These are phyloP conservation scores for Thryonomys swinderianus DNA, from an alignment of 2,113 vertebrate species.

Conservation along the genomic window DNA sequence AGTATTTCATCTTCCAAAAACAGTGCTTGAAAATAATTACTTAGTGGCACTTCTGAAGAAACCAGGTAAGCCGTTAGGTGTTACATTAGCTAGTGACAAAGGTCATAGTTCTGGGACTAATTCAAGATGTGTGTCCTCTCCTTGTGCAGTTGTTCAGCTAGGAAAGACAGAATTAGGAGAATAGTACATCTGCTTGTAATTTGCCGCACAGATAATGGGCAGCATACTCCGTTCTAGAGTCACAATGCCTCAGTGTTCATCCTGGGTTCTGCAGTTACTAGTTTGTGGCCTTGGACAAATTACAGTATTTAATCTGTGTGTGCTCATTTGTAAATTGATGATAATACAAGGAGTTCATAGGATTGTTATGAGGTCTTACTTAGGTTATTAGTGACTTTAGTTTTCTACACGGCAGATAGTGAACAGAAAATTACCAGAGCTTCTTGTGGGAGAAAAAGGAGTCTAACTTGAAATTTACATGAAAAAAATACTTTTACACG, in stretches of 20 bases:
- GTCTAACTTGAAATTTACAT: conserved; percentile 20
- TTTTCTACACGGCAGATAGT: not conserved
- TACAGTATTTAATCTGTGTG: conserved; percentile 21
- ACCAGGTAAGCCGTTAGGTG: not conserved
- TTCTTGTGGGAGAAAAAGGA: not conserved
- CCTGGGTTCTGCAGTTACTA: not conserved
- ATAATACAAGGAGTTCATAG: not conserved
- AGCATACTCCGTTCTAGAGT: not conserved
- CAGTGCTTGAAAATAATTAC: not conserved
- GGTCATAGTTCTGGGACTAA: conserved; percentile 23
- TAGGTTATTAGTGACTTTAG: conserved; percentile 9
- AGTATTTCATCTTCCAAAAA: conserved; percentile 42
- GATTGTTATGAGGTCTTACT: conserved; percentile 12
- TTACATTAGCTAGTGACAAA: not conserved
- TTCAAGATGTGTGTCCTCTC: not conserved
- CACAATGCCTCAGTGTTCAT: not conserved
- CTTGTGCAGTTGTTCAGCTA: not conserved
- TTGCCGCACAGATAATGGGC: not conserved
- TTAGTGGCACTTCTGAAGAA: conserved; percentile 38
- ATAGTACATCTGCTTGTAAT: not conserved
- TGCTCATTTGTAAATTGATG: conserved; percentile 31
- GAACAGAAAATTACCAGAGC: not conserved
- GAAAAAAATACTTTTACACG: not conserved
- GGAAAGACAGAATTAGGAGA: not conserved
- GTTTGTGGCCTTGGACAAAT: not conserved